phyloP scores from a whole-genome alignment of 2,113 vertebrate species.

The Taxidea taxus region DNA sequence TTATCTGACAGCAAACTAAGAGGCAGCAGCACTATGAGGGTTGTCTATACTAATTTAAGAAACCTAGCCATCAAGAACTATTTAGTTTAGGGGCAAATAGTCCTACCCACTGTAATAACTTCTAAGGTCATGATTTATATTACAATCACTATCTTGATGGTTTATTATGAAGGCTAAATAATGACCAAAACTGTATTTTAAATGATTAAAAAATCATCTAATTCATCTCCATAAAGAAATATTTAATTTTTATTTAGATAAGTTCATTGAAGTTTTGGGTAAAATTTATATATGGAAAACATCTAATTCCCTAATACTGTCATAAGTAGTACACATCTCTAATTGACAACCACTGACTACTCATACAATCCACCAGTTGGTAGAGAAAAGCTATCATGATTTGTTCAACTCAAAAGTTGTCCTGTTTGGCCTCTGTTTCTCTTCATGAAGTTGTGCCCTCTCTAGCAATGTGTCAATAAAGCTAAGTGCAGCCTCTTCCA shows the following conservation, averaged over 20 bases:
- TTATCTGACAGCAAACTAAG: not conserved
- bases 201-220: not conserved
- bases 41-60: not conserved
- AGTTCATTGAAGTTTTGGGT: not conserved
- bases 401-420: conserved; percentile 51
- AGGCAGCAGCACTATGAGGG: not conserved
- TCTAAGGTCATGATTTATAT: not conserved
- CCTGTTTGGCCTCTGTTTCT: conserved; percentile 30
- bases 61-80: not conserved
- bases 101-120: not conserved
- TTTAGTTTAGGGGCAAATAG: not conserved
- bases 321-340: not conserved
- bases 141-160: not conserved
- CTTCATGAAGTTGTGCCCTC: conserved; percentile 17
- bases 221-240: not conserved
- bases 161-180: not conserved
- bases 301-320: not conserved
- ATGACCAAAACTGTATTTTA: not conserved
- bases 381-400: conserved; percentile 9
- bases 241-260: not conserved
- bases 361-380: not conserved
- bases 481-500: conserved; percentile 19
- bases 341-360: not conserved
- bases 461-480: conserved; percentile 45
- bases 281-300: not conserved